Evolutionary conservation across 2,797 vertebrate genomes (phyloP), one percentile per base, ranked within the genome.

Genomic region (Naso thynnoides): DNA sequence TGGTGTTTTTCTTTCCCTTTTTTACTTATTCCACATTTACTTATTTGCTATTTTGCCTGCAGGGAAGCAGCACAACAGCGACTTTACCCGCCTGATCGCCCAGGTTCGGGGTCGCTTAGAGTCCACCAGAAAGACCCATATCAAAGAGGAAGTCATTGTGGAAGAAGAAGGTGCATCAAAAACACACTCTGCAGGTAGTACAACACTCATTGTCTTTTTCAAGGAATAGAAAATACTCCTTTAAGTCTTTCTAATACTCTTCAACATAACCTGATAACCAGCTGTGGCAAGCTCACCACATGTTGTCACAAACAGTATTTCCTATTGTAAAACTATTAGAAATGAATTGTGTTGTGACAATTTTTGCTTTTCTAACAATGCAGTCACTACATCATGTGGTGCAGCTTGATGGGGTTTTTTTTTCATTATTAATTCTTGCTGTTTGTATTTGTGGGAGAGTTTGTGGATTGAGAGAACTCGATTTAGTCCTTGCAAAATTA

Each of bases 1-100:
- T n/a, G n/a, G n/a, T n/a, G n/a, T n/a, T n/a, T n/a, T 36, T 27
- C 18, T 6, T 9, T 4, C 23, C 24, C 4, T 8, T 54, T 8
- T 65, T 42, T 7, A 54, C n/a, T 6, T 67, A 19, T 38, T 52
- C 19, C 4, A 60, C 16, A 1, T n/a, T n/a, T n/a, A n/a, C n/a
- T 38, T 58, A 27, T 71, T 2, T 78, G 4, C 2, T 58, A 1
- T 73, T 68, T 68, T 75, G 8, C 26, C 58, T 38, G 29, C 86
- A 95, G 95, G 94, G 38, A 94, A 94, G 84, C 85, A 94, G 82
- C 89, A 95, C 87, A 93, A 86, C 80, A 85, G 73, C 3, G 93
- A 94, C 56, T 95, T 95, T 60, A 91, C 90, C 44, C 90, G 84
- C 55, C 88, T 95, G 64, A 92, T 95, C 58, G 91, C 93, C 11